These are phyloP conservation scores for Pangasius sanitwongsei DNA, from an alignment of 2,797 vertebrate genomes.

Conservation along the genomic window DNA sequence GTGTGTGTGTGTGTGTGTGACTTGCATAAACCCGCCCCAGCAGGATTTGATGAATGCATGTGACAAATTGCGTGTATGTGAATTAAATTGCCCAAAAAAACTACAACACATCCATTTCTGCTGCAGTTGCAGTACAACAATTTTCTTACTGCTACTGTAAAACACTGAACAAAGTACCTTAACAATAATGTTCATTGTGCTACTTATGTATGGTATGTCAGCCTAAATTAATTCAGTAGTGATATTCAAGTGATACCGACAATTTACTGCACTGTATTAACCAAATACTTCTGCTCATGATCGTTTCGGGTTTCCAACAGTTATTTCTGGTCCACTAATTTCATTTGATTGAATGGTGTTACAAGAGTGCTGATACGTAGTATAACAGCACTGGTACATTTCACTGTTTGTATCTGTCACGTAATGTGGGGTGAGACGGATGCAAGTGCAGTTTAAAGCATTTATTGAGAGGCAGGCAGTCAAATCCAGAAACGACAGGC, in stretches of 20 bases:
- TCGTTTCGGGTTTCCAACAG: not conserved
- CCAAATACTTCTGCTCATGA: not conserved
- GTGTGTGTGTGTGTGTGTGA: not conserved
- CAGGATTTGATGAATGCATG: slow-evolving; percentile 8
- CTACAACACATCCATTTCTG: not conserved
- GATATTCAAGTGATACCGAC: not conserved
- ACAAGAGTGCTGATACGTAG: not conserved
- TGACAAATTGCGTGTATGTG: not conserved
- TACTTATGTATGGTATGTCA: not conserved
- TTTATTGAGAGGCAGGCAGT: too few relatives aligned
- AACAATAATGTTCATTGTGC: not conserved
- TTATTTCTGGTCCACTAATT: not conserved
- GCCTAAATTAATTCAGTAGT: not conserved
- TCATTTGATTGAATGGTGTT: not conserved
- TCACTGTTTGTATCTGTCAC: not conserved
- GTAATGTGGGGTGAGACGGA: too few relatives aligned
- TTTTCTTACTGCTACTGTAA: not conserved
- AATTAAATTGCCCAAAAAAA: not conserved
- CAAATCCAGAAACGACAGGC: too few relatives aligned
- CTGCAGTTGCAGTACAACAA: not conserved
- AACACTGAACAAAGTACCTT: not conserved
- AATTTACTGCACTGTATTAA: not conserved
- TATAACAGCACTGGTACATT: not conserved
- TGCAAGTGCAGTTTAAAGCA: too few relatives aligned
- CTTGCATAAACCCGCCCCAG: not conserved